A percentile compares a stretch with the other conserved stretches of the same genome.
phyloP scores from a whole-genome alignment of 2,888 invertebrate species.

The Sthenelais limicola region DNA sequence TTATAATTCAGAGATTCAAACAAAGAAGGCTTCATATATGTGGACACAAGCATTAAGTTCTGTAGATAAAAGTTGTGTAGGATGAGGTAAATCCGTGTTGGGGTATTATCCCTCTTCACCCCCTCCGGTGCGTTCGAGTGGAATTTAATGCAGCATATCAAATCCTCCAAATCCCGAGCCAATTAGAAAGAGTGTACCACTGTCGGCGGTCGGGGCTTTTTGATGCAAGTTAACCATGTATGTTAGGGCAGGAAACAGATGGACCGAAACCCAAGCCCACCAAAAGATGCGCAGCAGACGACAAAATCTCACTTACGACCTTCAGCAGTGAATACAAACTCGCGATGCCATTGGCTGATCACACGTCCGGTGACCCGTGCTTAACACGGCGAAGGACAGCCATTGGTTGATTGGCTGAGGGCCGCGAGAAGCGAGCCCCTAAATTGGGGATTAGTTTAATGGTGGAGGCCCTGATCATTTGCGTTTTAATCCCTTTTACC shows the following conservation, averaged over 20 bases:
- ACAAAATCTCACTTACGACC: background rate
- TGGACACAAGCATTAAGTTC: too few species aligned
- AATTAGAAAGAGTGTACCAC: conserved; percentile 24
- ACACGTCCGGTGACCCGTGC: conserved; percentile 15
- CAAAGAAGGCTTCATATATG: too few species aligned
- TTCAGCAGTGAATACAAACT: background rate
- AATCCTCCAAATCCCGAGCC: conserved; percentile 31
- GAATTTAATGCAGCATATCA: conserved; percentile 32
- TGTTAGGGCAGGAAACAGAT: conserved; percentile 16
- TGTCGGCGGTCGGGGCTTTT: background rate
- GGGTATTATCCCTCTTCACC: too few species aligned
- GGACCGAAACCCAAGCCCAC: background rate
- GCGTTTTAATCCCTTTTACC: conserved; percentile 20
- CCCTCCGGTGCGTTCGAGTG: too few species aligned
- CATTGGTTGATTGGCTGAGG: conserved; percentile 24
- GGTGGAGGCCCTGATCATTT: background rate
- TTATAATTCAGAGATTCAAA: too few species aligned
- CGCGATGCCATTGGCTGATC: conserved; percentile 24
- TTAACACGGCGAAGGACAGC: background rate
- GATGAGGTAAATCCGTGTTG: too few species aligned
- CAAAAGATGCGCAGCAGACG: too few species aligned
- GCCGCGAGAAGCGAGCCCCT: conserved; percentile 23
- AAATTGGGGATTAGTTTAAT: conserved; percentile 22
- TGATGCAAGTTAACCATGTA: conserved; percentile 11
- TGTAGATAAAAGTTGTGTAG: too few species aligned